Evolutionary conservation across 2,113 vertebrate species (phyloP).

Genomic region (Lampris megalopsis): DNA sequence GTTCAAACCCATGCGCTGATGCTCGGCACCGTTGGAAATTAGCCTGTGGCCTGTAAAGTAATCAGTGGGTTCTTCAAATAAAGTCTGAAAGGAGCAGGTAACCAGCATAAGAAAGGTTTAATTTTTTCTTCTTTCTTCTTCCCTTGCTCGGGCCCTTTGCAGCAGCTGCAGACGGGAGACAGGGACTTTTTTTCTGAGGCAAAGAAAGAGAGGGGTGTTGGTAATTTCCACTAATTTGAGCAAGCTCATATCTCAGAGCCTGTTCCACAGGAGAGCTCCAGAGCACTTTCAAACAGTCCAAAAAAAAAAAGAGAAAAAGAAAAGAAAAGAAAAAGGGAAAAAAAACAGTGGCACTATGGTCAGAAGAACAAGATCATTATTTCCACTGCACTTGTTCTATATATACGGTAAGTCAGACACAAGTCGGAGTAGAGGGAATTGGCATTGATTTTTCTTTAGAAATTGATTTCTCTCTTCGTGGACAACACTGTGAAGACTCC

Average conservation of each 20-base stretch:
- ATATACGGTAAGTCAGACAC: slow-evolving; percentile 68
- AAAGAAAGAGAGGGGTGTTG: slow-evolving; percentile 50
- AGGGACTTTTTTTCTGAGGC: slow-evolving; percentile 46
- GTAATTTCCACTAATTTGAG: slow-evolving; percentile 73
- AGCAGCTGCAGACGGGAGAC: slow-evolving; percentile 23
- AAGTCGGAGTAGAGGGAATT: slow-evolving; percentile 69
- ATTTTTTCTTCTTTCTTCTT: slow-evolving; percentile 37
- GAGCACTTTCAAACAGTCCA: slow-evolving; percentile 60
- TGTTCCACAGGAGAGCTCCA: slow-evolving; percentile 69
- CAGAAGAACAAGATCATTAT: slow-evolving; percentile 74
- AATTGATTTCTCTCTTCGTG: slow-evolving; percentile 77
- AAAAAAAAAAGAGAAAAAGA: no score
- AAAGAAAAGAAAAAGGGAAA: neutral
- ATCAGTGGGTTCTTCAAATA: slow-evolving; percentile 15
- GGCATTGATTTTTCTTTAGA: slow-evolving; percentile 79
- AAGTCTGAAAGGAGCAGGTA: slow-evolving; percentile 20
- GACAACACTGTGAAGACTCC: slow-evolving; percentile 69
- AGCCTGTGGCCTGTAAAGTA: slow-evolving; percentile 19
- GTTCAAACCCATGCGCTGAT: no score
- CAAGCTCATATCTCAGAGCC: slow-evolving; percentile 67
- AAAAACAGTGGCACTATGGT: slow-evolving; percentile 58
- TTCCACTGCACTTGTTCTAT: slow-evolving; percentile 74
- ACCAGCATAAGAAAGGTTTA: slow-evolving; percentile 17
- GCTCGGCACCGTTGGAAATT: no score
- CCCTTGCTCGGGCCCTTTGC: slow-evolving; percentile 34